Evolutionary conservation across 2,888 invertebrate genomes (phyloP).

Genomic region (Crematogaster levior): DNA sequence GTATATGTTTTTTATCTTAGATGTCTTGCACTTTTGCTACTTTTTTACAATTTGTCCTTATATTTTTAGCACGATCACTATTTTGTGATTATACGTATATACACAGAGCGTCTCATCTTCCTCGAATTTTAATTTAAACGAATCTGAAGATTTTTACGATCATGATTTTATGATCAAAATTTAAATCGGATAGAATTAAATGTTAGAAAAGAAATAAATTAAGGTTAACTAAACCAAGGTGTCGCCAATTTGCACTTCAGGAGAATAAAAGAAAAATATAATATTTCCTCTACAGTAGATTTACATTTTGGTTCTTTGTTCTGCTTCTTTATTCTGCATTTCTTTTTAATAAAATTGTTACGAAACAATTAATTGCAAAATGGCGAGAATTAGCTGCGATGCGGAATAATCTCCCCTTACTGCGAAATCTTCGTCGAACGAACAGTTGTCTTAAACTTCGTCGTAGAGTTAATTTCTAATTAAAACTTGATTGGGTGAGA

Average conservation of each 20-base stretch:
- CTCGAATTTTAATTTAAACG: slow-evolving; percentile 2
- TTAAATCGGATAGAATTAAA: not conserved
- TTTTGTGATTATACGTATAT: slow-evolving; percentile 62
- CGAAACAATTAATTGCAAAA: not conserved
- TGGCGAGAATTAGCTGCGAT: not conserved
- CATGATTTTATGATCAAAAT: too few relatives aligned
- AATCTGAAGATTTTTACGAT: too few relatives aligned
- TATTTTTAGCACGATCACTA: slow-evolving; percentile 74
- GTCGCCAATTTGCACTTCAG: not conserved
- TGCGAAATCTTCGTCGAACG: not conserved
- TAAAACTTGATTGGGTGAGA: slow-evolving; percentile 33
- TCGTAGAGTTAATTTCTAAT: not conserved
- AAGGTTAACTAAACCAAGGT: not conserved
- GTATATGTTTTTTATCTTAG: slow-evolving; percentile 83
- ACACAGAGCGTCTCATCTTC: slow-evolving; percentile 45
- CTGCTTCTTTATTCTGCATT: not conserved
- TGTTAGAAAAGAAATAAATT: not conserved
- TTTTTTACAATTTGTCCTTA: slow-evolving; percentile 78
- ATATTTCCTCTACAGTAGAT: not conserved
- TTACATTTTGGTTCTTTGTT: not conserved
- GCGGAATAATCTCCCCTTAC: not conserved
- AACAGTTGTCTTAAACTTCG: slow-evolving; percentile 19
- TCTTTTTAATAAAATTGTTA: not conserved
- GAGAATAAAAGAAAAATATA: not conserved
- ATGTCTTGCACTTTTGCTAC: slow-evolving; percentile 84